These are phyloP conservation scores for Puma concolor DNA, from an alignment of 2,113 vertebrate species.

Conservation along the genomic window DNA sequence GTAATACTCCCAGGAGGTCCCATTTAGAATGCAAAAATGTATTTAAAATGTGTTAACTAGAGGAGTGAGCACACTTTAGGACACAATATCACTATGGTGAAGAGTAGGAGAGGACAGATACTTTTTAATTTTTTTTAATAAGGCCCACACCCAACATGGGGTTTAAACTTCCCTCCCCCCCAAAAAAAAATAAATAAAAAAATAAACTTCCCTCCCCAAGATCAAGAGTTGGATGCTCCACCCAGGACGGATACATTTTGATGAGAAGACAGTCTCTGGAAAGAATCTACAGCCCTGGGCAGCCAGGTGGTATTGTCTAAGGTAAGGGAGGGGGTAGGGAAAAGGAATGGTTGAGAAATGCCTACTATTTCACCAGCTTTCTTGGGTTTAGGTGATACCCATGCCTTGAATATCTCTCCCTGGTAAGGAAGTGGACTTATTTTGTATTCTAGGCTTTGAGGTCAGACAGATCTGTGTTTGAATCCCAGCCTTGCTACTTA, in stretches of 20 bases:
- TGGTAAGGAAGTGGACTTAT: neutral
- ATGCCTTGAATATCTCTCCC: neutral
- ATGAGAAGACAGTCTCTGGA: neutral
- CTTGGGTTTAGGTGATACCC: neutral
- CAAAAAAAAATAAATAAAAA: too few species aligned
- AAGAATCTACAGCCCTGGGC: neutral
- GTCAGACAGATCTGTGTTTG: neutral
- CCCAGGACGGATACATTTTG: neutral
- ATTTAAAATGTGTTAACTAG: conserved; percentile 17
- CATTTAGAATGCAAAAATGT: conserved; percentile 33
- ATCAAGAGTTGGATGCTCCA: neutral
- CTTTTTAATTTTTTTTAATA: neutral
- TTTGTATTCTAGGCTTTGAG: conserved; percentile 43
- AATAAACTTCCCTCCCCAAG: neutral
- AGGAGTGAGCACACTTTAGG: neutral
- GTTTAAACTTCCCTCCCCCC: neutral
- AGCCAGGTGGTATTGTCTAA: neutral
- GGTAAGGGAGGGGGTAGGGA: neutral
- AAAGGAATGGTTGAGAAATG: neutral
- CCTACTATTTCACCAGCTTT: neutral
- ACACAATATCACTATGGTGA: neutral
- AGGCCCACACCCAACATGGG: neutral
- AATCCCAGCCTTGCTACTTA: neutral
- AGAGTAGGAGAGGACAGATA: neutral
- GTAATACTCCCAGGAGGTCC: neutral